Conservation (phyloP, 2,888 invertebrate genomes). For the Drosophila nigritarsus region DNA sequence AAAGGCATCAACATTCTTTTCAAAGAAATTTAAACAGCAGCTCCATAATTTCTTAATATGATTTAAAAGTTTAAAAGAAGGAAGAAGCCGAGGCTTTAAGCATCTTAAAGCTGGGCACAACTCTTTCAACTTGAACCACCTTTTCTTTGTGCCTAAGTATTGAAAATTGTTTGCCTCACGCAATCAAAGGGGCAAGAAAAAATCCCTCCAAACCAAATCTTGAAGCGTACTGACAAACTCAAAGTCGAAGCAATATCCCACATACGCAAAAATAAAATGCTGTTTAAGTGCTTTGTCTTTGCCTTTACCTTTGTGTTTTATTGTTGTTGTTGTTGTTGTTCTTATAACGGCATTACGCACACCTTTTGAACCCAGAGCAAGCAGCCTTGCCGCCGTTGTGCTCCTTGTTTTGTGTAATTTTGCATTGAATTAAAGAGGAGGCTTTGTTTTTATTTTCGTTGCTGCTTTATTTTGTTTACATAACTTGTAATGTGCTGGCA, state of each 20-base stretch:
- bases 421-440: conserved; percentile 56
- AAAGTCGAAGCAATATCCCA: conserved; percentile 31
- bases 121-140: conserved; percentile 1
- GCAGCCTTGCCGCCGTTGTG: neutral
- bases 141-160: neutral
- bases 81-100: neutral
- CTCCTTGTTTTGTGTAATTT: conserved; percentile 32
- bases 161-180: neutral
- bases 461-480: conserved; percentile 14
- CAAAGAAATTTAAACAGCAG: neutral
- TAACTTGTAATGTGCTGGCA: conserved; percentile 44
- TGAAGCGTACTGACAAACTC: conserved; percentile 22
- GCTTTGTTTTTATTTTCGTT: conserved; percentile 4
- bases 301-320: conserved; percentile 28
- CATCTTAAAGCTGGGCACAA: neutral
- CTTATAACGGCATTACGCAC: conserved; percentile 14
- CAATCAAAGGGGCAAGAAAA: conserved; percentile 4
- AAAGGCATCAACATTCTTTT: neutral
- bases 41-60: neutral
- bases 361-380: conserved; percentile 19
- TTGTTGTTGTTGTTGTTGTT: neutral
- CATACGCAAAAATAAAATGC: conserved; percentile 8
- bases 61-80: neutral
- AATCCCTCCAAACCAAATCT: neutral
- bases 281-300: conserved; percentile 50